Conservation (phyloP, 2,797 vertebrate species). For the Rhabdophis nuchalis region DNA sequence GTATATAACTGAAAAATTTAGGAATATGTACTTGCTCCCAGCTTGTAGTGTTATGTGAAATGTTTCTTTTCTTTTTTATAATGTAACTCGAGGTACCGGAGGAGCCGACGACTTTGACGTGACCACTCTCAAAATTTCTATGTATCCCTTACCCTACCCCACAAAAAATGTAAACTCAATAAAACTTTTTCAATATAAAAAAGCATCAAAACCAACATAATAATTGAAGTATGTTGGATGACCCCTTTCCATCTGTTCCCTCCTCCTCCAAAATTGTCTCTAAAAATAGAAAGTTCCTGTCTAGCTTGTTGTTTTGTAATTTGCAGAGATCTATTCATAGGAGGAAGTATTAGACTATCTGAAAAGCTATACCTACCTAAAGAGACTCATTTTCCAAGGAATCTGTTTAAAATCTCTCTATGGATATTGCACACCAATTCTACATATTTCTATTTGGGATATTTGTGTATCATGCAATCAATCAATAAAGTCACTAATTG, state of each 20-base stretch:
- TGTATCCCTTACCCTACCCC: no score
- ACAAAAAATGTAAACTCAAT: no score
- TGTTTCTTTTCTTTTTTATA: no score
- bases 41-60: no score
- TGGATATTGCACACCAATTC: neutral
- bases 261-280: neutral
- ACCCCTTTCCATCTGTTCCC: neutral
- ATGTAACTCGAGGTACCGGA: no score
- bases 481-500: neutral
- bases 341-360: neutral
- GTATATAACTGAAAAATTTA: no score
- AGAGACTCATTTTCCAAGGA: neutral
- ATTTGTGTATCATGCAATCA: neutral
- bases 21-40: no score
- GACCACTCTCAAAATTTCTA: no score
- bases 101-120: no score
- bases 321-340: neutral
- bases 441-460: neutral
- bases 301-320: neutral
- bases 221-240: neutral
- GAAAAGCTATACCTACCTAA: no score
- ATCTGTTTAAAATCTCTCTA: neutral
- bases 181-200: no score
- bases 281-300: neutral
- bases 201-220: neutral